Evolutionary conservation across 2,797 vertebrate species (phyloP).

Genomic region (Alca torda): DNA sequence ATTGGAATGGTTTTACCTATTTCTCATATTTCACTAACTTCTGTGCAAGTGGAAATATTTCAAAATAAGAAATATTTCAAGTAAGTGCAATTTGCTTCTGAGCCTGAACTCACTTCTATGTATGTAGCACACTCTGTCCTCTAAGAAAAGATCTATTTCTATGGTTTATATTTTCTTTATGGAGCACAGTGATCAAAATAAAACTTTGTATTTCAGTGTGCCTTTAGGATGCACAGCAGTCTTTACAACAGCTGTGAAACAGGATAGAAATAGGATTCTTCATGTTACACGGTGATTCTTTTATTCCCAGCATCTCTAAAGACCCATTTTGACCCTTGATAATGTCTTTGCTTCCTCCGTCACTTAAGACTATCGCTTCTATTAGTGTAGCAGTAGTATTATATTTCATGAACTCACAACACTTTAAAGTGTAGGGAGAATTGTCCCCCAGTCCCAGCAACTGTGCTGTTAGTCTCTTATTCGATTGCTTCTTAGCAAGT

Average conservation of each 20-base stretch:
- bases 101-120: neutral
- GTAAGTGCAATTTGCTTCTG: neutral
- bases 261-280: neutral
- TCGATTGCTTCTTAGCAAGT: neutral
- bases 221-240: neutral
- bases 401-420: neutral
- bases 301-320: neutral
- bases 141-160: neutral
- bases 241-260: neutral
- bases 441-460: neutral
- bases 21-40: neutral
- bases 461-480: neutral
- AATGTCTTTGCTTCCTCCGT: neutral
- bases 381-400: neutral
- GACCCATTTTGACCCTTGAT: neutral
- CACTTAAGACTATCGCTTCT: neutral
- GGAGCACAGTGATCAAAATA: neutral
- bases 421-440: neutral
- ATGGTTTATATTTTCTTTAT: neutral
- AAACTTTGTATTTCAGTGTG: neutral
- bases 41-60: neutral
- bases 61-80: neutral
- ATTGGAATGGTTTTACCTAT: neutral
- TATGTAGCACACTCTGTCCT: neutral
- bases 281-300: fast-evolving